Evolutionary conservation across 1,140 invertebrate species (phyloP).

Genomic region (Bombus turneri): DNA sequence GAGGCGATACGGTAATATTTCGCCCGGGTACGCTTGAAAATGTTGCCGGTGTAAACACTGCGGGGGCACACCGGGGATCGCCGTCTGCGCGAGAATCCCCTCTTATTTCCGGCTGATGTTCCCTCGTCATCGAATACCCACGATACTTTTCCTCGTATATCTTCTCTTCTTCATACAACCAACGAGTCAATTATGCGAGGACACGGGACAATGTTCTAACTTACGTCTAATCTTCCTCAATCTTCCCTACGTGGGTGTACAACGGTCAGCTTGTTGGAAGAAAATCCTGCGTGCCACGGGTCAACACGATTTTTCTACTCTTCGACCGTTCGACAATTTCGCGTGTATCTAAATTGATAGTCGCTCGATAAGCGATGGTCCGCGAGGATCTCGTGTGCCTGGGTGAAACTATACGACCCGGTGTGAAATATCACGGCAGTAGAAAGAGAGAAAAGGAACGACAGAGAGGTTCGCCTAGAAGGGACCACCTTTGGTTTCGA

Average conservation of each 20-base stretch:
- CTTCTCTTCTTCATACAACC: not conserved
- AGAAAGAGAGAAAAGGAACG: not conserved
- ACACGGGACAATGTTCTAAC: constrained; percentile 1
- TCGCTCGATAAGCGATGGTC: not conserved
- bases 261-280: not conserved
- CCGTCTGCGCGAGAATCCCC: not conserved
- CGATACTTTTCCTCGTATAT: not conserved
- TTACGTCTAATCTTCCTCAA: not conserved
- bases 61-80: constrained; percentile 59
- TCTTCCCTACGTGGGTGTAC: constrained; percentile 1
- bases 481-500: constrained; percentile 67
- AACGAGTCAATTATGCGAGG: constrained; percentile 42
- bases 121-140: constrained; percentile 18
- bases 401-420: too few relatives aligned
- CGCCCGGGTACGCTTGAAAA: constrained; percentile 34
- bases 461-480: constrained; percentile 24
- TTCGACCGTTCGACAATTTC: not conserved
- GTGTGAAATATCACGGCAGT: constrained; percentile 18
- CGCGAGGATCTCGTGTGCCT: not conserved
- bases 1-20: constrained; percentile 61
- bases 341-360: not conserved
- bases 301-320: not conserved
- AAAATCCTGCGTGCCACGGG: not conserved
- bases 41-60: constrained; percentile 63
- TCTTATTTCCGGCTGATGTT: constrained; percentile 38